phyloP scores from a whole-genome alignment of 2,113 vertebrate species.

The Oreotrochilus melanogaster region DNA sequence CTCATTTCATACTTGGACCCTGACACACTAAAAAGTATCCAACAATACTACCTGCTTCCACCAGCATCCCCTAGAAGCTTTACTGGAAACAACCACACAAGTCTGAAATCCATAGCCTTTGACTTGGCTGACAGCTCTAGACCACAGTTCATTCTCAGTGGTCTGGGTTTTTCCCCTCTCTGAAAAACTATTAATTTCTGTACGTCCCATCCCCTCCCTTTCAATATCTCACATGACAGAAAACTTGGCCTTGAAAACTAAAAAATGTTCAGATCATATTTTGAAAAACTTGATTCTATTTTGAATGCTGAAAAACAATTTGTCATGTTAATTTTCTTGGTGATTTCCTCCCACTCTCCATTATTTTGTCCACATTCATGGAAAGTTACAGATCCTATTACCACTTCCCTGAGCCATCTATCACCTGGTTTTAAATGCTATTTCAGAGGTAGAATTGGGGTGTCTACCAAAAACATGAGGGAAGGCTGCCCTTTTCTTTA shows the following conservation, averaged over 20 bases:
- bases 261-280: background rate
- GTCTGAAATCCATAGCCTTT: background rate
- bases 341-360: background rate
- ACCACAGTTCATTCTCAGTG: background rate
- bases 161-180: background rate
- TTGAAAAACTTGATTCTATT: background rate
- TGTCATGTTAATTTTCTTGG: background rate
- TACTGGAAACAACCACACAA: background rate
- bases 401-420: background rate
- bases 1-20: background rate
- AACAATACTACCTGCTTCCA: background rate
- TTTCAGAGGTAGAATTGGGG: background rate
- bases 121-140: background rate
- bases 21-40: background rate
- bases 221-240: background rate
- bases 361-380: background rate
- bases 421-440: background rate
- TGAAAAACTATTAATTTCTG: background rate
- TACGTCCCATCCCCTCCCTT: background rate
- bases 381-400: background rate
- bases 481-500: background rate
- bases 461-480: background rate
- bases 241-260: background rate
- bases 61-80: background rate
- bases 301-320: background rate